phyloP scores from a whole-genome alignment of 1,140 invertebrate genomes.

The Drosophila busckii region DNA sequence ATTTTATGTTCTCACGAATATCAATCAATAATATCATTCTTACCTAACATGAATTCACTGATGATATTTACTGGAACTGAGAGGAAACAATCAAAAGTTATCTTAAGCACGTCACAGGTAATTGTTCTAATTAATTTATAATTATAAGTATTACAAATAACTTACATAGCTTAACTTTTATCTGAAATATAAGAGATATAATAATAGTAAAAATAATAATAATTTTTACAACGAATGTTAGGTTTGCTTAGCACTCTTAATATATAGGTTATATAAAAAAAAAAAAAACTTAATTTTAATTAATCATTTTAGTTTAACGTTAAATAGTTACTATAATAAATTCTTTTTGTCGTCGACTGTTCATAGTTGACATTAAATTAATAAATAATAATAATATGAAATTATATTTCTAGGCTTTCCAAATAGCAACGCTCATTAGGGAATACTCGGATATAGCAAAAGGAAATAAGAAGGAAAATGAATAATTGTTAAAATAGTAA shows the following conservation, averaged over 20 bases:
- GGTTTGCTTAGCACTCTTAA: too few relatives aligned
- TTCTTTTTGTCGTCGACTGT: too few relatives aligned
- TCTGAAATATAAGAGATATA: background rate
- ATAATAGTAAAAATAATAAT: background rate
- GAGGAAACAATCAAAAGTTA: slow-evolving; percentile 94
- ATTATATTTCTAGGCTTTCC: slow-evolving; percentile 90
- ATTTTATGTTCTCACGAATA: slow-evolving; percentile 94
- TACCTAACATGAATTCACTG: slow-evolving; percentile 91
- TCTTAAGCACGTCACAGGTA: slow-evolving; percentile 91
- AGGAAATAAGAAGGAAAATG: slow-evolving; percentile 8
- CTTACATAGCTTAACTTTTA: background rate
- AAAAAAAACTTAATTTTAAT: background rate
- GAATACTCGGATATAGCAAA: slow-evolving; percentile 91
- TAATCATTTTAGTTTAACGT: slow-evolving; percentile 4
- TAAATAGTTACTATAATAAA: too few relatives aligned
- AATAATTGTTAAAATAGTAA: slow-evolving; percentile 2
- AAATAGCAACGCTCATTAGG: slow-evolving; percentile 94
- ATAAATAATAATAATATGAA: too few relatives aligned
- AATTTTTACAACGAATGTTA: background rate
- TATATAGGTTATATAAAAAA: too few relatives aligned
- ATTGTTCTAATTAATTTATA: slow-evolving; percentile 2
- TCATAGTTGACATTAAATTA: too few relatives aligned
- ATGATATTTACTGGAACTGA: slow-evolving; percentile 94
- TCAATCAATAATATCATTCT: slow-evolving; percentile 91
- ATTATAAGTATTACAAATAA: background rate